Evolutionary conservation across 2,113 vertebrate species (phyloP).

Genomic region (Pseudorasbora parva): DNA sequence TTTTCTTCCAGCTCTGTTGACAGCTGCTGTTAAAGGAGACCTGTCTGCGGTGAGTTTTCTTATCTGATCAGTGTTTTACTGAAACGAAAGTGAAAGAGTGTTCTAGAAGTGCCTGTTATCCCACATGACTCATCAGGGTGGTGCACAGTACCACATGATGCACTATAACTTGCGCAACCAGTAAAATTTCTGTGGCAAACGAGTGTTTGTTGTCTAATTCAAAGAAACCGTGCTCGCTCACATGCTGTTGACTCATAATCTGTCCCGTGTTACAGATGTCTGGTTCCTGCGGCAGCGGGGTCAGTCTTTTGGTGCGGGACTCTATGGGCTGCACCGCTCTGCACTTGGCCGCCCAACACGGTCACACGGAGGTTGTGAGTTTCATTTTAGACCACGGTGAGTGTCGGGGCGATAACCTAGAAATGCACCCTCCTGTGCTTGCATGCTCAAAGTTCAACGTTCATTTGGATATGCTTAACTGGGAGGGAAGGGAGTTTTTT

Average conservation of each 20-base stretch:
- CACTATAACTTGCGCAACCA: neutral
- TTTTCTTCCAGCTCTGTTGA: conserved; percentile 66
- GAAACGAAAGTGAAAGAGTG: conserved; percentile 15
- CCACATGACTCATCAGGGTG: neutral
- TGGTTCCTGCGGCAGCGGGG: conserved; percentile 84
- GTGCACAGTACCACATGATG: neutral
- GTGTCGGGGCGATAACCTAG: conserved; percentile 42
- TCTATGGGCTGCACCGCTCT: conserved; percentile 86
- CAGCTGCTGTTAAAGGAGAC: conserved; percentile 71
- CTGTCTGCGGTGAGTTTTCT: conserved; percentile 53
- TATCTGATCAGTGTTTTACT: neutral
- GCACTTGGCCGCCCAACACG: conserved; percentile 86
- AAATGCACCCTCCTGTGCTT: neutral
- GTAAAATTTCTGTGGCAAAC: neutral
- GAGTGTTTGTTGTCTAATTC: neutral
- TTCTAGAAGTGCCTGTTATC: neutral
- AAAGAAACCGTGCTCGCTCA: neutral
- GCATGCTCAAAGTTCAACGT: neutral
- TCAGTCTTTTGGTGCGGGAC: conserved; percentile 88
- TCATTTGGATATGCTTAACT: neutral
- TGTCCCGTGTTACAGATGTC: conserved; percentile 77
- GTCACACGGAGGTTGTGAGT: conserved; percentile 84
- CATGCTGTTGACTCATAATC: neutral
- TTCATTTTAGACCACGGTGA: conserved; percentile 92
- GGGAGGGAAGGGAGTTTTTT: neutral